phyloP scores from a whole-genome alignment of 2,113 vertebrate species.

The Orthochromis indermauri region DNA sequence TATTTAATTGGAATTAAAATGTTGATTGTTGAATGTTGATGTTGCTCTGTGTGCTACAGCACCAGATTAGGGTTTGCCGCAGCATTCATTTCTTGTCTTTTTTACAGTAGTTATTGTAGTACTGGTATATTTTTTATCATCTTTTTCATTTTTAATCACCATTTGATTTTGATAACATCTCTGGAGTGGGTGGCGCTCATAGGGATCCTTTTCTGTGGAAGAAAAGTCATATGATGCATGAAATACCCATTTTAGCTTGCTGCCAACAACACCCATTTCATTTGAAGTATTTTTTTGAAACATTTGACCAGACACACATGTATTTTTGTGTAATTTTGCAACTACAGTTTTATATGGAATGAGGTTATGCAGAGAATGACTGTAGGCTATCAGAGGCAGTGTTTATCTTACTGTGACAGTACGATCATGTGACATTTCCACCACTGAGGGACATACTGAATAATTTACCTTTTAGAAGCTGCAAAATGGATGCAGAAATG shows the following conservation, averaged over 20 bases:
- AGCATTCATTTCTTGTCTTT: background rate
- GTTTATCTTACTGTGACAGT: constrained; percentile 21
- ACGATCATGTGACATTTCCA: constrained; percentile 57
- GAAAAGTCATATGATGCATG: background rate
- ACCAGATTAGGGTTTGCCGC: background rate
- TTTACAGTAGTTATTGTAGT: background rate
- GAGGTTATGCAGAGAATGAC: background rate
- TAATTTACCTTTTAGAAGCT: constrained; percentile 48
- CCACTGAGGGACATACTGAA: constrained; percentile 51
- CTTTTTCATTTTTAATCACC: background rate
- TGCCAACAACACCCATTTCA: background rate
- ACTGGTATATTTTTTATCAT: background rate
- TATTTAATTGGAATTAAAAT: background rate
- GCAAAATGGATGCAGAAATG: constrained; percentile 33
- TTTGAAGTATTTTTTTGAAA: background rate
- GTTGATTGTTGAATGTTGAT: background rate
- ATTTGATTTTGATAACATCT: background rate
- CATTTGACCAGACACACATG: background rate
- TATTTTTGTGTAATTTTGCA: background rate
- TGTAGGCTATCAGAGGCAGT: constrained; percentile 2
- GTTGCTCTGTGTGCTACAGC: background rate
- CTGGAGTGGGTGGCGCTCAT: background rate
- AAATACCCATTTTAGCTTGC: background rate
- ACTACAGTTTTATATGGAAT: background rate
- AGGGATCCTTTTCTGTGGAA: background rate